Evolutionary conservation across 1,140 invertebrate species (phyloP).

Genomic region (Diabrotica virgifera): DNA sequence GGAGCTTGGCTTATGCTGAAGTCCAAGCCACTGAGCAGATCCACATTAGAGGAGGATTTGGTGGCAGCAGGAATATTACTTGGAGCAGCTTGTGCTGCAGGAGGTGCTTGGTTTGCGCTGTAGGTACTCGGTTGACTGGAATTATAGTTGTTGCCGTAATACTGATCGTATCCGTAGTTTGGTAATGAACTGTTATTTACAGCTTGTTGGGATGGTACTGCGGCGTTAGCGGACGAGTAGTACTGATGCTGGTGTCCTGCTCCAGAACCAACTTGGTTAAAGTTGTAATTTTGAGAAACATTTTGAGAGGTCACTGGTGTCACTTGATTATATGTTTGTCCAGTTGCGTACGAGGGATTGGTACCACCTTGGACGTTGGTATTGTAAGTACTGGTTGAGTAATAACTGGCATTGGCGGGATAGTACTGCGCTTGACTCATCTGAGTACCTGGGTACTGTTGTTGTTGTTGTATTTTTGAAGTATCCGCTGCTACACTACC

Average conservation of each 20-base stretch:
- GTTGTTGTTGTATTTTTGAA: too few species aligned
- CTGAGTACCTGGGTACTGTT: too few species aligned
- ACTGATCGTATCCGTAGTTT: not conserved
- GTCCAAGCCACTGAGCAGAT: constrained; percentile 53
- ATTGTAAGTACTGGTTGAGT: too few species aligned
- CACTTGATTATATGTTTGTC: too few species aligned
- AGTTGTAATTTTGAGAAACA: not conserved
- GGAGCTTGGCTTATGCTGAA: constrained; percentile 68
- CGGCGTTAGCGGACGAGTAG: not conserved
- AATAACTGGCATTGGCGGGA: too few species aligned
- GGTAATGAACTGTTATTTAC: not conserved
- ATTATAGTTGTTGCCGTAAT: too few species aligned
- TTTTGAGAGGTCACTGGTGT: not conserved
- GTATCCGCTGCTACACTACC: too few species aligned
- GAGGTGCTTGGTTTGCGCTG: too few species aligned
- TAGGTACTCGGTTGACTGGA: too few species aligned
- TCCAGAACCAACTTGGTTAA: not conserved
- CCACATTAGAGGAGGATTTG: constrained; percentile 6
- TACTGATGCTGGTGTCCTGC: not conserved
- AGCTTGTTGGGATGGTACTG: not conserved
- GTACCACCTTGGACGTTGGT: too few species aligned
- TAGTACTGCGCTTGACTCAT: too few species aligned
- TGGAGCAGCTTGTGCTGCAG: not conserved
- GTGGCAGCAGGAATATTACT: not conserved
- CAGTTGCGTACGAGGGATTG: too few species aligned